Percentiles rank a stretch among this genome's conserved stretches.
Evolutionary conservation across 2,888 invertebrate species (phyloP).

Genomic region (Nudaria mundana): DNA sequence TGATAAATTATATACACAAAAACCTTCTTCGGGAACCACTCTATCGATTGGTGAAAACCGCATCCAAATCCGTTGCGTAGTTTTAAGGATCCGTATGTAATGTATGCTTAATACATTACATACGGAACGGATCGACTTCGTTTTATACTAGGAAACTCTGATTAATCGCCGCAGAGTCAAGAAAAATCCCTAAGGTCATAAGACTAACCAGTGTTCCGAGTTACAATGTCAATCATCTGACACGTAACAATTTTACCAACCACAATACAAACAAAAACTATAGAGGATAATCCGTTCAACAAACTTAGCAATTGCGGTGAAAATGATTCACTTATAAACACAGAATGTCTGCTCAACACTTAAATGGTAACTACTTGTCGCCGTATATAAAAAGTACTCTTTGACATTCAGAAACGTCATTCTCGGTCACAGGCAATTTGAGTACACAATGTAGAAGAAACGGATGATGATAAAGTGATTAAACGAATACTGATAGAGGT

Average conservation of each 20-base stretch:
- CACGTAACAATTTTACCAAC: neutral
- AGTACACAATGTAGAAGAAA: conserved; percentile 7
- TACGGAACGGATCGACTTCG: too few species aligned
- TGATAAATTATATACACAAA: too few species aligned
- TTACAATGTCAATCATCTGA: neutral
- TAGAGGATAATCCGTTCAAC: neutral
- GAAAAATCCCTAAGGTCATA: too few species aligned
- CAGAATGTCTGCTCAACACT: conserved; percentile 2
- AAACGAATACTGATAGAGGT: conserved; percentile 8
- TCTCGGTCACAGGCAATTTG: conserved; percentile 4
- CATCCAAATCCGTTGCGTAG: too few species aligned
- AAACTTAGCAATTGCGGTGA: conserved; percentile 1
- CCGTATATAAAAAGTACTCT: too few species aligned
- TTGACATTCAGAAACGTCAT: conserved; percentile 10
- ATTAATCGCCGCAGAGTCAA: too few species aligned
- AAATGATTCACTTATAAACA: conserved; percentile 4
- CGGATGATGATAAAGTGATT: conserved; percentile 7
- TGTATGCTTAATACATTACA: too few species aligned
- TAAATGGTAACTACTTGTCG: conserved; percentile 9
- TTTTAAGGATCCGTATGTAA: too few species aligned
- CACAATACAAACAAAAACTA: neutral
- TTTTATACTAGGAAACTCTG: too few species aligned
- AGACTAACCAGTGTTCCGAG: too few species aligned
- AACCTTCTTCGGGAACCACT: too few species aligned
- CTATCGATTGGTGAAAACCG: too few species aligned